Evolutionary conservation across 2,888 invertebrate species (phyloP), one percentile per base, ranked within the genome.

Genomic region (Allophyes oxyacanthae): DNA sequence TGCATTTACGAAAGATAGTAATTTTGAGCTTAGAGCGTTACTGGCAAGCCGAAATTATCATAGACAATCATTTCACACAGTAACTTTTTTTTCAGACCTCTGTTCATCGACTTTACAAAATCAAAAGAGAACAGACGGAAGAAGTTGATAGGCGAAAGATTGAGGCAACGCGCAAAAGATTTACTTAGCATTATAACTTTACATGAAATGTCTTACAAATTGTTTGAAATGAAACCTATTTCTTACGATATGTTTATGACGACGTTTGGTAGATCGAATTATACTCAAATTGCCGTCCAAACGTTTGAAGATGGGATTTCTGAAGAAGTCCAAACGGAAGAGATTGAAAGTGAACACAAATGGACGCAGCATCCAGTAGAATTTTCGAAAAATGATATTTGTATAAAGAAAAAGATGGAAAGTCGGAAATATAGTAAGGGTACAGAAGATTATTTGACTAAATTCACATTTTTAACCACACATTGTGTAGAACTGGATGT

Each of bases 201-300:
- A 6, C 94, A 94, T 28, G 89, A 91, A 84, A 91, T 94, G 85
- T 83, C 89, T 0, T 94, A 89, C 57, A 81, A 78, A 0, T 73
- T 94, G 1, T 94, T 88, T 37, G 93, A 94, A 87, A 91, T 94
- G 90, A 87, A 91, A 75, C 94, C 94, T 0, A 91, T 94, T 65
- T 88, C 94, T 0, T 94, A 94, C 58, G 94, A 94, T 49, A 74
- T 91, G 44, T 94, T 86, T 20, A 94, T 94, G 90, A 84, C 88
- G 70, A 91, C 90, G 62, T 94, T 89, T 60, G 94, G 94, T 0
- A 77, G 90, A 45, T 81, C 83, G 0, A 92, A 94, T 75, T 90
- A 89, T 34, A 87, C 81, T 0, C 94, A 94, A 82, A 82, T 80
- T 9, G 86, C 89, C 2, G 81, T 84, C 0, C 94, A 94, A 66